Percentiles rank a stretch among this genome's conserved stretches.
Evolutionary conservation across 1,140 invertebrate species (phyloP).

Genomic region (Drosophila tsacasi): DNA sequence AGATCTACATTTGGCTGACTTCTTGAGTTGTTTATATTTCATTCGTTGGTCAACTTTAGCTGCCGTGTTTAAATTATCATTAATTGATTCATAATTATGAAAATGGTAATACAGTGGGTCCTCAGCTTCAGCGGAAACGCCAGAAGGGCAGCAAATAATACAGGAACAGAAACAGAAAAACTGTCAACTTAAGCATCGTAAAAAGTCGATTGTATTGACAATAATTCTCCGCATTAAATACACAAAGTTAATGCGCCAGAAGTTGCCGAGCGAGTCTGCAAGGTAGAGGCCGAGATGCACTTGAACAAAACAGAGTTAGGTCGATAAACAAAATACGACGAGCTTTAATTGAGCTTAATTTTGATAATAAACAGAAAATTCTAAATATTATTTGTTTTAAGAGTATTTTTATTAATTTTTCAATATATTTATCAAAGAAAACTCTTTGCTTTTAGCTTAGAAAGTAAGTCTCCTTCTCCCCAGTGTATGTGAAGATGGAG

Average conservation of each 20-base stretch:
- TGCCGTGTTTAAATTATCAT: slow-evolving; percentile 2
- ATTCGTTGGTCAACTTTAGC: not conserved
- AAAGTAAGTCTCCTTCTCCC: not conserved
- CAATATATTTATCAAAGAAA: not conserved
- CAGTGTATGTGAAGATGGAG: slow-evolving; percentile 5
- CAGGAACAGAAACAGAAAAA: slow-evolving; percentile 48
- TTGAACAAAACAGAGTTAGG: not conserved
- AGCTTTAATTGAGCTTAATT: too few relatives aligned
- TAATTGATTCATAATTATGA: slow-evolving; percentile 38
- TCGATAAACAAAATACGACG: not conserved
- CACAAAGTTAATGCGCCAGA: slow-evolving; percentile 72
- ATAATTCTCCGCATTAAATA: slow-evolving; percentile 73
- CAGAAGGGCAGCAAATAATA: slow-evolving; percentile 30
- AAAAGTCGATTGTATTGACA: slow-evolving; percentile 77
- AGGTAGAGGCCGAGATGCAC: slow-evolving; percentile 32
- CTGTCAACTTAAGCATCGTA: slow-evolving; percentile 75
- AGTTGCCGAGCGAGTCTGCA: slow-evolving; percentile 38
- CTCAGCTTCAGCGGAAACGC: slow-evolving; percentile 11
- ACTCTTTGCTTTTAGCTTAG: not conserved
- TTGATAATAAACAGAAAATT: not conserved
- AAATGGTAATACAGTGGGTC: slow-evolving; percentile 4
- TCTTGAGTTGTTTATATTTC: not conserved
- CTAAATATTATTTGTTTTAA: not conserved
- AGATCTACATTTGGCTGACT: not conserved
- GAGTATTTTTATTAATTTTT: not conserved